Conservation (phyloP, 2,888 invertebrate species). For the Machimus atricapillus region DNA sequence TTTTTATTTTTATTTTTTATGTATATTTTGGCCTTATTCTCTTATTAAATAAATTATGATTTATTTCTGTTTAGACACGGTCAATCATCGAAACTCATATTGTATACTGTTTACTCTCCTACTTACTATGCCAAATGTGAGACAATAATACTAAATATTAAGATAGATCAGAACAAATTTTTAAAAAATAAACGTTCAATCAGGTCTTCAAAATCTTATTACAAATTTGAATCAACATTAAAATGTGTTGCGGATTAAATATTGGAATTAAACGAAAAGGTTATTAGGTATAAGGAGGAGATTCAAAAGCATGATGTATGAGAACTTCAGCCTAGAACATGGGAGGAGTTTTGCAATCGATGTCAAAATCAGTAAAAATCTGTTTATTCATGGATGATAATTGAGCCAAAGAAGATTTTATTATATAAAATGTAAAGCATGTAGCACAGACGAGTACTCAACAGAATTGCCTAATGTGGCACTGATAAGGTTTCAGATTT, state of each 20-base stretch:
- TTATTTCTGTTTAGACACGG: neutral
- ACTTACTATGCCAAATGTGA: neutral
- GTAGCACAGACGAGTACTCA: too few species aligned
- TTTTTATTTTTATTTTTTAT: neutral
- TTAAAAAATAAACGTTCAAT: neutral
- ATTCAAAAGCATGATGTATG: too few species aligned
- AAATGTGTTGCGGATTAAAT: too few species aligned
- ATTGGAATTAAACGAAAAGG: too few species aligned
- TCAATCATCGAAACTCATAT: neutral
- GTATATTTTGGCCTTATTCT: neutral
- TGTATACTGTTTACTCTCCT: neutral
- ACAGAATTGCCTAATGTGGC: too few species aligned
- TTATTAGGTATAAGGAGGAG: neutral
- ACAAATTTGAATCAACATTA: too few species aligned
- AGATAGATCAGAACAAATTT: neutral
- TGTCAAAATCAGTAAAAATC: neutral
- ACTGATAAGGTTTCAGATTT: too few species aligned
- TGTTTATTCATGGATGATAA: too few species aligned
- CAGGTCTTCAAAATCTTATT: too few species aligned
- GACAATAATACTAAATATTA: neutral
- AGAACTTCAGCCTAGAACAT: neutral
- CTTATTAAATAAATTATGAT: neutral
- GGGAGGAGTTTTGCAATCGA: neutral
- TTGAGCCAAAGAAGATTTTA: neutral
- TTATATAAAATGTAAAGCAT: neutral